Conservation (phyloP, 2,113 vertebrate genomes). For the Fulmarus glacialis region DNA sequence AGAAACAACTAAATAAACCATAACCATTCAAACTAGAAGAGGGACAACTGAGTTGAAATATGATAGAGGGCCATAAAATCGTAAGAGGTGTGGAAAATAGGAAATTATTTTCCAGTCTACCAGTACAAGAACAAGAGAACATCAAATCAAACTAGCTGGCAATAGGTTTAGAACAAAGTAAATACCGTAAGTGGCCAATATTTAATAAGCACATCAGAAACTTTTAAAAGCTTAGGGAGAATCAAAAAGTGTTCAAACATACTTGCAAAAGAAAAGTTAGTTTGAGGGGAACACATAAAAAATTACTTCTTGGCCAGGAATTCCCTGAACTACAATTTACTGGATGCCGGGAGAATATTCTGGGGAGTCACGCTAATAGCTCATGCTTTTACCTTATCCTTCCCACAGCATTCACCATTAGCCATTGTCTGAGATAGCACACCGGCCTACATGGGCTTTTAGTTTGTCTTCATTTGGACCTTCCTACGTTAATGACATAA, state of each 20-base stretch:
- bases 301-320: background rate
- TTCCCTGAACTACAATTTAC: background rate
- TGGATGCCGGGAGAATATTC: background rate
- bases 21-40: background rate
- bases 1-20: background rate
- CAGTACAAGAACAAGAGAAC: background rate
- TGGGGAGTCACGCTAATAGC: background rate
- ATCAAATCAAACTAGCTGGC: background rate
- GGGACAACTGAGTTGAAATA: background rate
- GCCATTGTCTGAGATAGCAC: background rate
- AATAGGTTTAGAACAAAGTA: background rate
- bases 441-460: accelerated
- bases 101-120: background rate
- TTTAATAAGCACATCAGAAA: background rate
- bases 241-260: background rate
- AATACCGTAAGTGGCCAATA: background rate
- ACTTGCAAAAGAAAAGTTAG: background rate
- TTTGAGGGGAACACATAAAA: background rate
- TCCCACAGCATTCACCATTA: background rate
- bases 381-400: background rate
- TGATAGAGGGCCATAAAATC: background rate
- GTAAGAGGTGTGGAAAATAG: background rate
- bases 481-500: background rate
- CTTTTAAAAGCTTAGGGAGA: background rate
- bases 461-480: background rate